Evolutionary conservation across 2,888 invertebrate species (phyloP).

Genomic region (Tipula unca): DNA sequence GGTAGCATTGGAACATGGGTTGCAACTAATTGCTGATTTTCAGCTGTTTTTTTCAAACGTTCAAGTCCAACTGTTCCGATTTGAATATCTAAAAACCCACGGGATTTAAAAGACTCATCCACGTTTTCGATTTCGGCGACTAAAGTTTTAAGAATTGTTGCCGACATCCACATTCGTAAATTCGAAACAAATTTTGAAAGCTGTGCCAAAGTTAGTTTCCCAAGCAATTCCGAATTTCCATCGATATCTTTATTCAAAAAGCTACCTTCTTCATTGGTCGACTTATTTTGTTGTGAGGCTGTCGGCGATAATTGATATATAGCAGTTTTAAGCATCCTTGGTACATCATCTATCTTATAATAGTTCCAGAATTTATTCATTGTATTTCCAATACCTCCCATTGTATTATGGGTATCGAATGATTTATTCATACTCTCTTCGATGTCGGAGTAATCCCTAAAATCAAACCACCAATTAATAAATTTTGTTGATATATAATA

Average conservation of each 20-base stretch:
- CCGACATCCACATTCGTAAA: constrained; percentile 77
- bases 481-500: background rate
- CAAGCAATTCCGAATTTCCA: constrained; percentile 40
- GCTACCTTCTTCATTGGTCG: constrained; percentile 35
- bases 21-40: constrained; percentile 41
- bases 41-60: constrained; percentile 64
- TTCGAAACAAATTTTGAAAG: constrained; percentile 73
- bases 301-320: constrained; percentile 39
- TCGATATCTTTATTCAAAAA: constrained; percentile 31
- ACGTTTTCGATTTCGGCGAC: constrained; percentile 63
- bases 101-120: constrained; percentile 59
- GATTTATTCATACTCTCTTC: constrained; percentile 33
- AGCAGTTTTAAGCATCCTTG: constrained; percentile 37
- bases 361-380: constrained; percentile 42
- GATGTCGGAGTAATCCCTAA: constrained; percentile 32
- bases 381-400: constrained; percentile 25
- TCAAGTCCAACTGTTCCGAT: constrained; percentile 64
- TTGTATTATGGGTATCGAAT: background rate
- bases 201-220: constrained; percentile 46
- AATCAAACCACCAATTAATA: background rate
- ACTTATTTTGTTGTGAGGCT: constrained; percentile 35
- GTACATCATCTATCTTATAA: constrained; percentile 35
- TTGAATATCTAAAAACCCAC: constrained; percentile 57
- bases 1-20: constrained; percentile 39
- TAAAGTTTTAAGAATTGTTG: constrained; percentile 69